Percentiles rank a stretch among this genome's conserved stretches.
Conservation (phyloP, 2,797 vertebrate species). For the Notolabrus celidotus region DNA sequence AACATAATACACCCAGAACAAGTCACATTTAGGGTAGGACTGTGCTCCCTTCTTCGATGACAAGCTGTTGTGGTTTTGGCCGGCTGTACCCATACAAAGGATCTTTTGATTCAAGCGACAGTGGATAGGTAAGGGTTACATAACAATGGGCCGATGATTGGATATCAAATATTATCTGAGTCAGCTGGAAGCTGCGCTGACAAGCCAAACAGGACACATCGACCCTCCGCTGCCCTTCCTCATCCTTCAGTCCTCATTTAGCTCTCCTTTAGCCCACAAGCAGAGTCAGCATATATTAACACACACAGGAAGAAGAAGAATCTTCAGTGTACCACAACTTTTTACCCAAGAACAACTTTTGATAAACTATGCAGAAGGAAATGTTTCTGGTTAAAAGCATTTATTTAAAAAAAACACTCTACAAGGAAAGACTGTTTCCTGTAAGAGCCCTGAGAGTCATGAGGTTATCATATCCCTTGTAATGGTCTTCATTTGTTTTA, state of each 20-base stretch:
- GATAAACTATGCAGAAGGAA: background rate
- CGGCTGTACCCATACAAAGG: background rate
- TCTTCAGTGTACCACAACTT: background rate
- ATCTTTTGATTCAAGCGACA: slow-evolving; percentile 2
- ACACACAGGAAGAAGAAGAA: background rate
- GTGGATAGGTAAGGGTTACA: background rate
- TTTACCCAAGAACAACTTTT: background rate
- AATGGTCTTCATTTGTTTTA: background rate
- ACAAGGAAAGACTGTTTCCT: slow-evolving; percentile 32
- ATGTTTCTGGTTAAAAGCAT: slow-evolving; percentile 58
- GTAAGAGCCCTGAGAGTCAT: background rate
- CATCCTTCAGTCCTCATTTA: slow-evolving; percentile 20
- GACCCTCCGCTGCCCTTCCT: slow-evolving; percentile 61
- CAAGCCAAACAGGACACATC: slow-evolving; percentile 58
- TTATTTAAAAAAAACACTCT: slow-evolving; percentile 72
- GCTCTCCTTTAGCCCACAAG: slow-evolving; percentile 19
- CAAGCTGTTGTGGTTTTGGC: background rate
- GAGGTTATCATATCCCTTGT: slow-evolving; percentile 2
- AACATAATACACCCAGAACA: background rate
- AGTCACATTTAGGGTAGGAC: background rate
- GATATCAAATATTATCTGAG: slow-evolving; percentile 70
- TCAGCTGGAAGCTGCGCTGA: slow-evolving; percentile 59
- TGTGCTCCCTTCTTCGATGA: slow-evolving; percentile 1
- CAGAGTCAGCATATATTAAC: slow-evolving; percentile 49
- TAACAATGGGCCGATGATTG: slow-evolving; percentile 18